phyloP scores from a whole-genome alignment of 2,797 vertebrate genomes.

The Halcyon smyrnensis region DNA sequence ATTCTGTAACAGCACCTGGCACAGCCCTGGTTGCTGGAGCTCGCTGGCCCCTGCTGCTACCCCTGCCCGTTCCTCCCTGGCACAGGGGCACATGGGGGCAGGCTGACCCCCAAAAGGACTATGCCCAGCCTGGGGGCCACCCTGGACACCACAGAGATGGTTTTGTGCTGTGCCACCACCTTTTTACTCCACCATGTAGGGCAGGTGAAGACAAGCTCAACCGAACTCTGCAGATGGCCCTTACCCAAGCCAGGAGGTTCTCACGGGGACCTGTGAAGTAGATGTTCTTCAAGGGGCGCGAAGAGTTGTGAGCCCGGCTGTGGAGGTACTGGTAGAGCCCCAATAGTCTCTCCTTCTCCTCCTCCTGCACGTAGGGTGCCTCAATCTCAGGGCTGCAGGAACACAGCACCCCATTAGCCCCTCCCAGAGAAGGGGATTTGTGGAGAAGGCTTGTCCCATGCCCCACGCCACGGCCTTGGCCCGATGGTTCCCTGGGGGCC shows the following conservation, averaged over 20 bases:
- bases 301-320: constrained; percentile 92
- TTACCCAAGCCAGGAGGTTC: constrained; percentile 94
- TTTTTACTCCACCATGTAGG: accelerated
- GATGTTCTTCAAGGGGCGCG: constrained; percentile 89
- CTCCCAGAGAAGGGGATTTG: background rate
- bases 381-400: constrained; percentile 89
- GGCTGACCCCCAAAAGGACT: background rate
- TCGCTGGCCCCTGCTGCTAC: background rate
- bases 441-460: background rate
- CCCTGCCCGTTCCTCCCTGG: background rate
- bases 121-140: background rate
- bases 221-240: background rate
- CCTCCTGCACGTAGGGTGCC: constrained; percentile 84
- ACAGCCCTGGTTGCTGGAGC: accelerated
- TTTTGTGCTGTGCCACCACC: background rate
- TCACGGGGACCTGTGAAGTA: constrained; percentile 91
- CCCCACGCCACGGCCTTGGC: accelerated
- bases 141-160: background rate
- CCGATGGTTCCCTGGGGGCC: background rate
- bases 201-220: background rate
- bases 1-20: accelerated
- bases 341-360: constrained; percentile 91
- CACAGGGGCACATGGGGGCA: background rate
- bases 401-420: background rate
- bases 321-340: constrained; percentile 94